A percentile compares a stretch with the other conserved stretches of the same genome.
Evolutionary conservation across 2,888 invertebrate species (phyloP).

Genomic region (Stenoptilia bipunctidactyla): DNA sequence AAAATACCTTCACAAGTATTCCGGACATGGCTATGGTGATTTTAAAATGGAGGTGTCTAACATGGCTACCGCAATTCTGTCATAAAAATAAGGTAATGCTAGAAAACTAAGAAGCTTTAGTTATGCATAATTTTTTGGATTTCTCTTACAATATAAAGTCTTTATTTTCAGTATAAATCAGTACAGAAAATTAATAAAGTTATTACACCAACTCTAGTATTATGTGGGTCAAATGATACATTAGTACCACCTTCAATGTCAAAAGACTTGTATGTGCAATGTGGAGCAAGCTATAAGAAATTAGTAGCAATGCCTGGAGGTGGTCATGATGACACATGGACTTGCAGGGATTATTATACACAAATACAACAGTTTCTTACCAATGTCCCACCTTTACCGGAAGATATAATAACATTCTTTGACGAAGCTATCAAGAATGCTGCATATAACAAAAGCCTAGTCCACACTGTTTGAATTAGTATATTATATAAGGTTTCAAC

Average conservation of each 20-base stretch:
- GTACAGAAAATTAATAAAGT: conserved; percentile 80
- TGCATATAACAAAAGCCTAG: neutral
- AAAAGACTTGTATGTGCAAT: conserved; percentile 80
- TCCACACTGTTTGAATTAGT: neutral
- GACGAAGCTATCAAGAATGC: neutral
- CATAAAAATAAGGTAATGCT: conserved; percentile 97
- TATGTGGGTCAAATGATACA: conserved; percentile 89
- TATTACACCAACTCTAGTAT: conserved; percentile 83
- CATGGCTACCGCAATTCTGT: conserved; percentile 84
- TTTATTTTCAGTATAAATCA: conserved; percentile 76
- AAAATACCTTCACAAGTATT: conserved; percentile 96
- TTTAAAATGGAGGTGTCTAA: conserved; percentile 78
- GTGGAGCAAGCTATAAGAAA: conserved; percentile 82
- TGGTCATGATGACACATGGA: conserved; percentile 97
- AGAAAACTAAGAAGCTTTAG: too few relatives aligned
- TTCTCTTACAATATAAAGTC: too few relatives aligned
- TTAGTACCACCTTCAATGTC: conserved; percentile 94
- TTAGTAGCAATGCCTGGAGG: conserved; percentile 84
- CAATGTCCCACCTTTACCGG: conserved; percentile 27
- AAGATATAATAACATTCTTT: neutral
- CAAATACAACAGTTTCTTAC: conserved; percentile 64
- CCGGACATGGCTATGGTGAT: conserved; percentile 92
- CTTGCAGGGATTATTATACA: conserved; percentile 82
- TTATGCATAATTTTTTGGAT: too few relatives aligned
- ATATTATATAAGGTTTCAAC: too few relatives aligned